A percentile compares a stretch with the other conserved stretches of the same genome.
These are phyloP conservation scores for Enteromius fasciolatus DNA, from an alignment of 2,797 vertebrate genomes.

Conservation along the genomic window DNA sequence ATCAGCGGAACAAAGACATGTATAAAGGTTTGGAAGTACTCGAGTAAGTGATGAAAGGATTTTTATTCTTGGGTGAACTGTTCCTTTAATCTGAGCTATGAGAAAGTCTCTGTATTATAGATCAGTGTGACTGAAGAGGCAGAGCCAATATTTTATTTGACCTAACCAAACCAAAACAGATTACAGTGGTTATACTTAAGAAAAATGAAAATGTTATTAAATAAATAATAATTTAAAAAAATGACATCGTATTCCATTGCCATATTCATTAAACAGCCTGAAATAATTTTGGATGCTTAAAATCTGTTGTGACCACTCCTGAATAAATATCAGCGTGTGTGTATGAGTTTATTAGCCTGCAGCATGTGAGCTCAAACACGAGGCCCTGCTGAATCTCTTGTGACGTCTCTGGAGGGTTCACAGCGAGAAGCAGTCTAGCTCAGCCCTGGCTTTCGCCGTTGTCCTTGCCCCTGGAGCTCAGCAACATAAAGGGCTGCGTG, in stretches of 20 bases:
- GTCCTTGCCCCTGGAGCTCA: constrained; percentile 33
- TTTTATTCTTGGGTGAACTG: too few relatives aligned
- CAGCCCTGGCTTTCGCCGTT: constrained; percentile 1
- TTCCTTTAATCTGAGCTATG: background rate
- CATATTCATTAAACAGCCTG: background rate
- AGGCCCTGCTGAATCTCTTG: constrained; percentile 1
- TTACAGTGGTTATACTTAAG: background rate
- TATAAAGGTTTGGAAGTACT: too few relatives aligned
- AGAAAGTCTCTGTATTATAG: background rate
- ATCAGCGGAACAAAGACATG: too few relatives aligned
- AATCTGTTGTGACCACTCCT: background rate
- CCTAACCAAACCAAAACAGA: background rate
- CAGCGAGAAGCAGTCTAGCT: constrained; percentile 9
- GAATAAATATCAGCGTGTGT: background rate
- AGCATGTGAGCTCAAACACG: constrained; percentile 15
- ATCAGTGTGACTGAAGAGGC: background rate
- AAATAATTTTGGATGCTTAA: background rate
- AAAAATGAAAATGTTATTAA: background rate
- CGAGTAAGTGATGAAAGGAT: too few relatives aligned
- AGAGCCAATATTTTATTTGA: background rate
- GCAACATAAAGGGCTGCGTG: constrained; percentile 34
- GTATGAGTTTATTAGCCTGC: constrained; percentile 5
- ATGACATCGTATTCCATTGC: background rate
- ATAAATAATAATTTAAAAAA: background rate
- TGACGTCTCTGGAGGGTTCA: constrained; percentile 23